phyloP scores from a whole-genome alignment of 2,888 invertebrate species.

The Phymatocera aterrima region DNA sequence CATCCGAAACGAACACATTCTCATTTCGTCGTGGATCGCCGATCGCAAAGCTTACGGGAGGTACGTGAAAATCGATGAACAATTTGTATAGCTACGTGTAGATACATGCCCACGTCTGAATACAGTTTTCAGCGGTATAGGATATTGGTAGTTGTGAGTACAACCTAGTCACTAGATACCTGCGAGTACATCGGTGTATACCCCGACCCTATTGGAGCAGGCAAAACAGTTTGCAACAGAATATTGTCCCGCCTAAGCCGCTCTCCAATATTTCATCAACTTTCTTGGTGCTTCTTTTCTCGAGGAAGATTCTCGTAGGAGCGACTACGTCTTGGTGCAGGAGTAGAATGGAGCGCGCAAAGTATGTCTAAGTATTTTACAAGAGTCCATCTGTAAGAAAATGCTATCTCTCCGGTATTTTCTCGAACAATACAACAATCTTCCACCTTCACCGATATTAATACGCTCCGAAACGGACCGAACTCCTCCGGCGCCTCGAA shows the following conservation, averaged over 20 bases:
- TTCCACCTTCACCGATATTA: constrained; percentile 32
- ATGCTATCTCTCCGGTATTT: constrained; percentile 62
- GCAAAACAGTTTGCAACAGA: constrained; percentile 70
- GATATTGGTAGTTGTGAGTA: background rate
- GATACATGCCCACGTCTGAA: background rate
- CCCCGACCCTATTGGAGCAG: constrained; percentile 60
- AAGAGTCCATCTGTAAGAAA: constrained; percentile 63
- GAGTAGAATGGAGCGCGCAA: constrained; percentile 58
- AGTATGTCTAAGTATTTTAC: constrained; percentile 67
- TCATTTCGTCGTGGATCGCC: too few relatives aligned
- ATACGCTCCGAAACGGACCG: background rate
- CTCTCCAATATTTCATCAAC: constrained; percentile 74
- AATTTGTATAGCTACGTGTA: too few relatives aligned
- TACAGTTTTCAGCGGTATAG: background rate
- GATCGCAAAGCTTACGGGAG: too few relatives aligned
- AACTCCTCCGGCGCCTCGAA: background rate
- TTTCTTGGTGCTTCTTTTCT: constrained; percentile 69
- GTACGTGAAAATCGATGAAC: background rate
- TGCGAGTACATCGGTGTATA: constrained; percentile 5
- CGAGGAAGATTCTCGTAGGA: constrained; percentile 16
- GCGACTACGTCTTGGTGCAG: background rate
- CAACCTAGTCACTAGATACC: constrained; percentile 56
- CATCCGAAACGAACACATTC: too few relatives aligned
- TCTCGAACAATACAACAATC: constrained; percentile 58
- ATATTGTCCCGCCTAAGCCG: constrained; percentile 73